These are phyloP conservation scores for Borostomias antarcticus DNA, from an alignment of 2,797 vertebrate genomes.

Conservation along the genomic window DNA sequence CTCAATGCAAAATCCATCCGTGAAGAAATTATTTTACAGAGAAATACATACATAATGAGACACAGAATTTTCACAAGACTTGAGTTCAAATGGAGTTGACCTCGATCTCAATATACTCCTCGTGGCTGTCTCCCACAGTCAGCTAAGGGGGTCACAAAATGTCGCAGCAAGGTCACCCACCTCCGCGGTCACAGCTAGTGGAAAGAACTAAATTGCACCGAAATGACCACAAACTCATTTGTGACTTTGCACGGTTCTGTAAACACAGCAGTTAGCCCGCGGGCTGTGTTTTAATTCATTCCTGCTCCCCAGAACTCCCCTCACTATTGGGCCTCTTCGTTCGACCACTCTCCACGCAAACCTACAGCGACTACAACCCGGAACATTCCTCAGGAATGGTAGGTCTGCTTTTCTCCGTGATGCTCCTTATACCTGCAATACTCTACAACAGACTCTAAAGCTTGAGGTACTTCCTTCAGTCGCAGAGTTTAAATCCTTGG, in stretches of 20 bases:
- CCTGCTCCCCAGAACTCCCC: background rate
- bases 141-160: background rate
- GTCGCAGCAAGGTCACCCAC: background rate
- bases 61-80: background rate
- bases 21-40: no score
- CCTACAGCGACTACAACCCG: background rate
- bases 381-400: background rate
- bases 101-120: background rate
- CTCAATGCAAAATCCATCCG: no score
- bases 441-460: no score
- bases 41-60: no score
- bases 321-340: background rate
- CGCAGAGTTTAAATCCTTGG: no score
- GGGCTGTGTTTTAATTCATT: slow-evolving; percentile 1
- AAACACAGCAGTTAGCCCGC: background rate
- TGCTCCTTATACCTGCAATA: no score
- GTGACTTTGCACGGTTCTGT: slow-evolving; percentile 7
- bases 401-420: no score
- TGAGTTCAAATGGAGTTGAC: slow-evolving; percentile 4
- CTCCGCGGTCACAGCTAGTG: background rate
- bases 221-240: slow-evolving; percentile 10
- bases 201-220: background rate
- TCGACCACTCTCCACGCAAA: background rate
- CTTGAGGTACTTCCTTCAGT: no score
- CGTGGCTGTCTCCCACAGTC: background rate